Conservation (phyloP, 2,797 vertebrate species). For the Graptemys geographica region DNA sequence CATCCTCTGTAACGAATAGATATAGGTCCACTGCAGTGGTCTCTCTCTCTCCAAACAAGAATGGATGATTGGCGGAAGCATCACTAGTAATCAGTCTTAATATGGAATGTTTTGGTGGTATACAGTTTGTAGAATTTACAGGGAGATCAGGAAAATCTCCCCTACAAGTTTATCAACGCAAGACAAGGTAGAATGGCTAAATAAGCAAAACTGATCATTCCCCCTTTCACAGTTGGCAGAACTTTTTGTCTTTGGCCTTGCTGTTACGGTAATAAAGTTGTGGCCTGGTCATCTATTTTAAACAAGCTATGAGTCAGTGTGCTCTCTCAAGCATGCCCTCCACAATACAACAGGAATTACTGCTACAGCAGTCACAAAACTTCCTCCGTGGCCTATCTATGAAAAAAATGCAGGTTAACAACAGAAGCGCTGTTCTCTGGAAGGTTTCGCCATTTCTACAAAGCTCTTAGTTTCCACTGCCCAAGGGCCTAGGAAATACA, state of each 20-base stretch:
- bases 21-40: neutral
- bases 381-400: neutral
- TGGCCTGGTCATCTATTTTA: neutral
- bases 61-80: neutral
- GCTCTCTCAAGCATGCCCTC: neutral
- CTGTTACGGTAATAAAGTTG: neutral
- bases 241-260: neutral
- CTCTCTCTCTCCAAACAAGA: neutral
- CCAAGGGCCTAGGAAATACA: conserved; percentile 41
- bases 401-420: neutral
- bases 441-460: neutral
- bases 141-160: neutral
- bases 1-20: neutral
- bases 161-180: neutral
- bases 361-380: neutral
- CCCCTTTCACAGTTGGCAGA: neutral
- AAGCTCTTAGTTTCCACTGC: conserved; percentile 3
- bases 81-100: neutral
- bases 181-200: neutral
- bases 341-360: conserved; percentile 11
- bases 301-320: neutral
- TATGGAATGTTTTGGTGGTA: neutral
- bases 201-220: conserved; percentile 11
- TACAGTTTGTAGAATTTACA: neutral
- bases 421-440: neutral